Percentiles rank a stretch among this genome's conserved stretches.
phyloP scores from a whole-genome alignment of 2,797 vertebrate species.

The Chromobotia macracanthus region DNA sequence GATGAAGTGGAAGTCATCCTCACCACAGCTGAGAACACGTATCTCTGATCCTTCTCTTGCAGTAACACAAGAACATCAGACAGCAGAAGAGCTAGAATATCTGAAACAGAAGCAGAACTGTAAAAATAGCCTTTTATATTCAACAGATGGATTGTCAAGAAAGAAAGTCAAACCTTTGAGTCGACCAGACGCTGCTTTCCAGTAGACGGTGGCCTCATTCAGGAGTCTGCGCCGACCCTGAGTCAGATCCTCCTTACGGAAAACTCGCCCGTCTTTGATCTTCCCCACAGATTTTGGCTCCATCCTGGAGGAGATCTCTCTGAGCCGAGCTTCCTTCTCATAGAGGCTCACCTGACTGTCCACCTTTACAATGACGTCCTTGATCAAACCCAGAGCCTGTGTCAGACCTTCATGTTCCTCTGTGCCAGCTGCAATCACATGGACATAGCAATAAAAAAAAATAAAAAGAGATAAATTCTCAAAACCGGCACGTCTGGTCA shows the following conservation, averaged over 20 bases:
- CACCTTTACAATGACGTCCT: conserved; percentile 85
- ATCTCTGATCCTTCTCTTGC: conserved; percentile 97
- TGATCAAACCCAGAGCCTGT: conserved; percentile 85
- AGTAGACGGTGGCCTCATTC: conserved; percentile 85
- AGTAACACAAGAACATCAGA: conserved; percentile 90
- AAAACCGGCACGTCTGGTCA: too few relatives aligned
- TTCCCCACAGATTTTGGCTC: conserved; percentile 87
- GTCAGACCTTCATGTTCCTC: conserved; percentile 86
- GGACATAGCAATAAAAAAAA: too few relatives aligned
- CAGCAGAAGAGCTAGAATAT: conserved; percentile 90
- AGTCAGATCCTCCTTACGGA: conserved; percentile 86
- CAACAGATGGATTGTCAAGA: too few relatives aligned
- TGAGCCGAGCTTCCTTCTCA: conserved; percentile 86
- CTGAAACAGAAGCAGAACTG: conserved; percentile 65
- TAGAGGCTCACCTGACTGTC: conserved; percentile 84
- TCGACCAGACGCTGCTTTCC: conserved; percentile 91
- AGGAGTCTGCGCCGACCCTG: conserved; percentile 77
- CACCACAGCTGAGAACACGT: conserved; percentile 90
- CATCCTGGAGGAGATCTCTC: conserved; percentile 86
- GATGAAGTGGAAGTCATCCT: conserved; percentile 57
- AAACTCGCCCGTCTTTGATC: conserved; percentile 86
- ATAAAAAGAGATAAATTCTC: too few relatives aligned
- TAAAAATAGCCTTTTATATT: too few relatives aligned
- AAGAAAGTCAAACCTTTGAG: conserved; percentile 81
- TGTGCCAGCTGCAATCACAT: conserved; percentile 74